Evolutionary conservation across 1,140 invertebrate species (phyloP).

Genomic region (Sitobion miscanthi): DNA sequence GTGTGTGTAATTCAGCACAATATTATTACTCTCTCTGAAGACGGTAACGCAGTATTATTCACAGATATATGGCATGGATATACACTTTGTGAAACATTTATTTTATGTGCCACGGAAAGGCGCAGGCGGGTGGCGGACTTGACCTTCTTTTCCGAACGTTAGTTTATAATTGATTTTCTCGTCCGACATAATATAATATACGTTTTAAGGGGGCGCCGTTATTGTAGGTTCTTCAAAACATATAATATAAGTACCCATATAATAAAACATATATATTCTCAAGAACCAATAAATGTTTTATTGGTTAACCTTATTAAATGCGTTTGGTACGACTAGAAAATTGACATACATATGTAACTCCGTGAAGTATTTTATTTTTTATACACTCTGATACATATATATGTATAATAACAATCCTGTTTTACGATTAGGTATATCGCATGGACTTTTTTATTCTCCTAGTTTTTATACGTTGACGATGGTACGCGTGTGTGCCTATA

Average conservation of each 20-base stretch:
- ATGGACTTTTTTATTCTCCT: neutral
- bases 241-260: neutral
- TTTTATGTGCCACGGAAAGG: neutral
- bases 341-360: neutral
- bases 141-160: neutral
- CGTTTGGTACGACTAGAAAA: neutral
- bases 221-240: neutral
- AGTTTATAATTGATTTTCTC: constrained; percentile 3
- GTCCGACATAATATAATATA: neutral
- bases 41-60: neutral
- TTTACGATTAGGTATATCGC: neutral
- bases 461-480: neutral
- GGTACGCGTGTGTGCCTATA: neutral
- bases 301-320: constrained; percentile 33
- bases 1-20: neutral
- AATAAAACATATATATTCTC: constrained; percentile 26
- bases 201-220: neutral
- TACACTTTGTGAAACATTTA: neutral
- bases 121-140: neutral
- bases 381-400: neutral
- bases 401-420: neutral
- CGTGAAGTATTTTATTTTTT: neutral
- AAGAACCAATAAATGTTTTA: constrained; percentile 41
- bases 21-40: neutral
- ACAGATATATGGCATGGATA: neutral